Conservation (phyloP, 2,888 invertebrate genomes). For the Pimpla rufipes region DNA sequence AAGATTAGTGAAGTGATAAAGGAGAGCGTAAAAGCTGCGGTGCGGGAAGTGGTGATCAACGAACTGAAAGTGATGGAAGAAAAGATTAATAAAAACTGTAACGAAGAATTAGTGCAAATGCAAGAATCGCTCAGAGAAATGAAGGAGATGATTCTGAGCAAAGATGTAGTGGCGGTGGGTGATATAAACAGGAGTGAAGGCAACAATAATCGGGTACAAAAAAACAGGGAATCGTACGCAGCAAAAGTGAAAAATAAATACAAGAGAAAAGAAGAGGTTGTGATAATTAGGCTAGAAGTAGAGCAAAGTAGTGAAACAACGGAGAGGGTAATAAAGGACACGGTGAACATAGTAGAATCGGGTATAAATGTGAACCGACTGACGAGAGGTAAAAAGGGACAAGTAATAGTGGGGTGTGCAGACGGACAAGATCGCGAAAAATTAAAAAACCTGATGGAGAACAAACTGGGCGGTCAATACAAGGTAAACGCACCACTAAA, state of each 20-base stretch:
- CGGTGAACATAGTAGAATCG: not conserved
- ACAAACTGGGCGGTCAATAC: not conserved
- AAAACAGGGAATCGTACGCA: not conserved
- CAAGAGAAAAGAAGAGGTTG: not conserved
- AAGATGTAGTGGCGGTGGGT: not conserved
- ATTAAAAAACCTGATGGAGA: not conserved
- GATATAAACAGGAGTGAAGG: not conserved
- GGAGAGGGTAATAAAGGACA: not conserved
- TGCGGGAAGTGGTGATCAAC: not conserved
- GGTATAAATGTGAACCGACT: not conserved
- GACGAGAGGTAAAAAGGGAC: not conserved
- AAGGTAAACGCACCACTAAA: not conserved
- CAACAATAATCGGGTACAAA: not conserved
- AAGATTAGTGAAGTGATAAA: not conserved
- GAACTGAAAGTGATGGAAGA: not conserved
- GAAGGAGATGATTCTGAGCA: not conserved
- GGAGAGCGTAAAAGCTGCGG: not conserved
- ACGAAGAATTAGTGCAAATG: not conserved
- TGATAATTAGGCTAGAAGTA: not conserved
- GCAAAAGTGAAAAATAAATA: conserved; percentile 5
- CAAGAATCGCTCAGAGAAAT: not conserved
- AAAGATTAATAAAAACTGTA: not conserved
- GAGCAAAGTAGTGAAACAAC: conserved; percentile 5
- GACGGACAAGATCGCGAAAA: not conserved
- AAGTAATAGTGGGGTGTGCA: conserved; percentile 2